phyloP scores from a whole-genome alignment of 2,113 vertebrate genomes.

The Urocolius indicus region DNA sequence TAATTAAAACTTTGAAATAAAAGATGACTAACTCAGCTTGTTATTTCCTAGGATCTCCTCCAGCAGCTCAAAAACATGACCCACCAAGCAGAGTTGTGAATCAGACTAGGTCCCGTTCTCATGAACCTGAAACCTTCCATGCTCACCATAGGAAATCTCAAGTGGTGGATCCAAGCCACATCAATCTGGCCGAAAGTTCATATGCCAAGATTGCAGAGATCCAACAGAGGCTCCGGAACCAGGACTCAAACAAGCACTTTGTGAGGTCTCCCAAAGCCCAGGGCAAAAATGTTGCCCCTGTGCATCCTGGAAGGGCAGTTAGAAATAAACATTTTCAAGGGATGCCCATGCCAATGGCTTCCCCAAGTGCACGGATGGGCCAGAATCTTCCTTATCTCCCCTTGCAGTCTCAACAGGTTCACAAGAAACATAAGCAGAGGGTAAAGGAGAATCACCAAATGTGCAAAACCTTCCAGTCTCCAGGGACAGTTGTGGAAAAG shows the following conservation, averaged over 20 bases:
- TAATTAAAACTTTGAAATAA: conserved; percentile 63
- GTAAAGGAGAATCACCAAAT: conserved; percentile 87
- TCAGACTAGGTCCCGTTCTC: conserved; percentile 92
- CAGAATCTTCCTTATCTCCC: conserved; percentile 84
- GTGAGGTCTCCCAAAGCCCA: conserved; percentile 91
- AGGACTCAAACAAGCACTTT: conserved; percentile 88
- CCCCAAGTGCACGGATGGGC: conserved; percentile 76
- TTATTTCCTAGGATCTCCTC: conserved; percentile 80
- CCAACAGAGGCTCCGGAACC: conserved; percentile 80
- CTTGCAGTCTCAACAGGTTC: conserved; percentile 83
- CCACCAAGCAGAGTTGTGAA: conserved; percentile 83
- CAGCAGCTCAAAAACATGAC: conserved; percentile 84
- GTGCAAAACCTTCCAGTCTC: conserved; percentile 82
- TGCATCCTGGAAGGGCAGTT: conserved; percentile 83
- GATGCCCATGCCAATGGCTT: conserved; percentile 57
- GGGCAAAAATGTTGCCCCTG: conserved; percentile 77
- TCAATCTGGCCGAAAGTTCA: conserved; percentile 73
- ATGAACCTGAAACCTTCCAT: conserved; percentile 91
- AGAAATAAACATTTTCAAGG: conserved; percentile 82
- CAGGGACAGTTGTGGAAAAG: conserved; percentile 85
- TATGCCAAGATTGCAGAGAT: conserved; percentile 78
- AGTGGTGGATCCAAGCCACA: conserved; percentile 76
- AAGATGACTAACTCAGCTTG: conserved; percentile 45
- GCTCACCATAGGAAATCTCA: conserved; percentile 87
- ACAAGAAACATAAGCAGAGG: conserved; percentile 93